Conservation (phyloP, 2,888 invertebrate species). For the Epistrophe eligans region DNA sequence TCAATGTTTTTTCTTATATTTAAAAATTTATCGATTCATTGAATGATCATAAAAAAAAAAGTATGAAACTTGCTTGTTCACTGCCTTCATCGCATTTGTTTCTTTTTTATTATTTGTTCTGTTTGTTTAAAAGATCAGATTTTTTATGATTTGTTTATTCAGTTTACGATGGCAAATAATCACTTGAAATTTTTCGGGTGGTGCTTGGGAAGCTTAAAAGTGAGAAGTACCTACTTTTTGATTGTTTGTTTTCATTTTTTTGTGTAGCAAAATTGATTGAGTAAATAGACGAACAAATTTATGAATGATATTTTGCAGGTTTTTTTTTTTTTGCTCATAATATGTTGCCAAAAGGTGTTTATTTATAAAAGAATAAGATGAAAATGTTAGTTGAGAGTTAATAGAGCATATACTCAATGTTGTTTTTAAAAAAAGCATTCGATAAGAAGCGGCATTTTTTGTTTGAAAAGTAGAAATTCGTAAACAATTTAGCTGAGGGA, state of each 20-base stretch:
- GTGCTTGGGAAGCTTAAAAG: conserved; percentile 6
- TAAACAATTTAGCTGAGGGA: background rate
- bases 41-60: background rate
- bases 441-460: background rate
- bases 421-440: background rate
- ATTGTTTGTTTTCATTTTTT: conserved; percentile 22
- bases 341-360: background rate
- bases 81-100: conserved; percentile 34
- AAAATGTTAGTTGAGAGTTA: conserved; percentile 3
- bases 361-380: background rate
- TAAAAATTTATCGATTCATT: conserved; percentile 6
- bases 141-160: conserved; percentile 47
- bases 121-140: conserved; percentile 27
- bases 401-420: conserved; percentile 15
- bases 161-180: conserved; percentile 34
- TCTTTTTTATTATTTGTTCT: background rate
- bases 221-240: background rate
- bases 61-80: conserved; percentile 4
- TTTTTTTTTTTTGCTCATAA: conserved; percentile 18
- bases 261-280: conserved; percentile 33
- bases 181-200: conserved; percentile 17
- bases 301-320: conserved; percentile 37
- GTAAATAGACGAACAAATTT: conserved; percentile 45
- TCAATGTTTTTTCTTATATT: background rate
- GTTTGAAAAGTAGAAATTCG: background rate